Conservation (phyloP, 1,140 invertebrate genomes). For the Thrips palmi region DNA sequence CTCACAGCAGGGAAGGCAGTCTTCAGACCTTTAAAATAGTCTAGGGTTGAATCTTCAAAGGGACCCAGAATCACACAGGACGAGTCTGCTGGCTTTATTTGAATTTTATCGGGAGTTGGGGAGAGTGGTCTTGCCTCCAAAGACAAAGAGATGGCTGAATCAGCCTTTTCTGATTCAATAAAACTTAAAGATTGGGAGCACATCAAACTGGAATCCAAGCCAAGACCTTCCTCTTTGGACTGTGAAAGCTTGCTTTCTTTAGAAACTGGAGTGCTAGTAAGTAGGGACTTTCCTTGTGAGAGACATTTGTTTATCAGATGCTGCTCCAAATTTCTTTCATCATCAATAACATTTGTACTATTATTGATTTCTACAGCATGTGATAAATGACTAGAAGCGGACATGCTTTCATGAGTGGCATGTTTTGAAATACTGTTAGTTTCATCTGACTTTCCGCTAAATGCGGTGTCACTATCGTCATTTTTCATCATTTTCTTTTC, state of each 20-base stretch:
- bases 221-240: background rate
- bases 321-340: too few species aligned
- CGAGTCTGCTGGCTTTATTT: conserved; percentile 20
- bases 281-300: too few species aligned
- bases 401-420: too few species aligned
- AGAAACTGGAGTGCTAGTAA: too few species aligned
- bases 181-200: too few species aligned
- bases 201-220: too few species aligned
- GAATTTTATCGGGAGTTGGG: background rate
- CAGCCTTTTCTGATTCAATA: conserved; percentile 1
- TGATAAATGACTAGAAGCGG: too few species aligned
- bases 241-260: background rate
- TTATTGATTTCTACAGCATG: too few species aligned
- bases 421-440: too few species aligned
- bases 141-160: background rate
- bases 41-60: conserved; percentile 31
- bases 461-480: background rate
- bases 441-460: background rate
- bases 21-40: conserved; percentile 30
- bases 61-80: conserved; percentile 32
- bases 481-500: conserved; percentile 15
- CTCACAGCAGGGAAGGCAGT: conserved; percentile 16
- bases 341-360: too few species aligned
- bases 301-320: too few species aligned
- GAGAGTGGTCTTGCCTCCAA: too few species aligned